Conservation (phyloP, 2,797 vertebrate species). For the Odontamblyopus lacepedii region DNA sequence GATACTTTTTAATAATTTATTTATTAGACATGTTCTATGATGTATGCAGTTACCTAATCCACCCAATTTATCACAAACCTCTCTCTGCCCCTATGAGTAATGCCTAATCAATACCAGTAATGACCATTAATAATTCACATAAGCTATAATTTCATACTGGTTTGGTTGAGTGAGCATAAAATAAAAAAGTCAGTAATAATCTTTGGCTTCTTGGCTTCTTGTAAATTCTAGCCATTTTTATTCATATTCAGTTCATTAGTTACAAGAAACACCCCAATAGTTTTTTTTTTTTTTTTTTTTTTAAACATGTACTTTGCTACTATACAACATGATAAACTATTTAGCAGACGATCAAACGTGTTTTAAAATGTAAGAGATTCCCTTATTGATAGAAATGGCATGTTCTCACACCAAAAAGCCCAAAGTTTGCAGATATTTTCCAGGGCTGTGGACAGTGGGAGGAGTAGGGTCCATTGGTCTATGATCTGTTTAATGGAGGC, state of each 20-base stretch:
- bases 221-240: neutral
- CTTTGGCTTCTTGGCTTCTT: neutral
- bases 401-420: constrained; percentile 28
- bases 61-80: constrained; percentile 48
- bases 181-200: neutral
- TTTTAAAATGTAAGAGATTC: neutral
- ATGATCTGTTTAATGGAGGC: constrained; percentile 71
- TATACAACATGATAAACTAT: neutral
- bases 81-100: constrained; percentile 49
- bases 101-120: constrained; percentile 70
- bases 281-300: too few species aligned
- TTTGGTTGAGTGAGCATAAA: constrained; percentile 56
- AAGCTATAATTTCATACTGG: constrained; percentile 51
- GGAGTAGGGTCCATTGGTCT: constrained; percentile 66
- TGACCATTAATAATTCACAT: constrained; percentile 66
- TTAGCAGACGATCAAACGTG: neutral
- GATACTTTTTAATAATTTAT: neutral
- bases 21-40: constrained; percentile 30
- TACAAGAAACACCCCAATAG: constrained; percentile 7
- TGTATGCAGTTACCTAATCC: constrained; percentile 48
- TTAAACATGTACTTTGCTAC: neutral
- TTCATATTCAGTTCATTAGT: constrained; percentile 16
- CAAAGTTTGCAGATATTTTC: constrained; percentile 49
- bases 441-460: constrained; percentile 55
- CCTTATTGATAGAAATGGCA: constrained; percentile 4